Conservation (phyloP, 1,140 invertebrate genomes). For the Platorchestia sp. region DNA sequence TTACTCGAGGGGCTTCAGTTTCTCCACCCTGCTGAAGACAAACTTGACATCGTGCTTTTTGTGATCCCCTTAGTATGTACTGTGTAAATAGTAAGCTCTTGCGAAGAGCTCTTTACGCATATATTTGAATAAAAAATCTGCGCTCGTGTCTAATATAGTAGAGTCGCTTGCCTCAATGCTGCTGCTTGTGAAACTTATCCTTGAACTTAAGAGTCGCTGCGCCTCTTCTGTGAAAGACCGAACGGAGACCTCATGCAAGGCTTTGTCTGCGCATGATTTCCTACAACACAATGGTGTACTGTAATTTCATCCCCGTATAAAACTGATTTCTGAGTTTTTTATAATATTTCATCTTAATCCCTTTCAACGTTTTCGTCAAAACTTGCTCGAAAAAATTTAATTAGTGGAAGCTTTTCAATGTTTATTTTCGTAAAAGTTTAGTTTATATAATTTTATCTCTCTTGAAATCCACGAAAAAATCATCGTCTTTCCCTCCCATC, state of each 20-base stretch:
- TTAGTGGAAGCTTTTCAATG: no score
- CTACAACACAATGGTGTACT: neutral
- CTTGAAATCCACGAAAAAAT: no score
- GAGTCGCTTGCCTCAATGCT: neutral
- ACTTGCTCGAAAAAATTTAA: neutral
- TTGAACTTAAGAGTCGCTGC: neutral
- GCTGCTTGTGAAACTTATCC: neutral
- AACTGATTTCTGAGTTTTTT: neutral
- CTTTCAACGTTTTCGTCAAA: neutral
- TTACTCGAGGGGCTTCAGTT: neutral
- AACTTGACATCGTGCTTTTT: neutral
- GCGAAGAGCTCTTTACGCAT: neutral
- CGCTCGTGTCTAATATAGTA: neutral
- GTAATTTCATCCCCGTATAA: neutral
- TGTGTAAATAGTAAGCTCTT: neutral
- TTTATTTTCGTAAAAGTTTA: no score
- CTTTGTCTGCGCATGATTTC: neutral
- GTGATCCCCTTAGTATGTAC: neutral
- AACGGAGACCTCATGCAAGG: neutral
- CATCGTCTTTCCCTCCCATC: no score
- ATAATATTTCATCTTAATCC: neutral
- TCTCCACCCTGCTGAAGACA: neutral
- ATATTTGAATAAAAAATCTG: neutral
- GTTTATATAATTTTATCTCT: no score
- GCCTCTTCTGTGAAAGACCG: no score